Evolutionary conservation across 2,888 invertebrate species (phyloP).

Genomic region (Acrocyrtus sp.): DNA sequence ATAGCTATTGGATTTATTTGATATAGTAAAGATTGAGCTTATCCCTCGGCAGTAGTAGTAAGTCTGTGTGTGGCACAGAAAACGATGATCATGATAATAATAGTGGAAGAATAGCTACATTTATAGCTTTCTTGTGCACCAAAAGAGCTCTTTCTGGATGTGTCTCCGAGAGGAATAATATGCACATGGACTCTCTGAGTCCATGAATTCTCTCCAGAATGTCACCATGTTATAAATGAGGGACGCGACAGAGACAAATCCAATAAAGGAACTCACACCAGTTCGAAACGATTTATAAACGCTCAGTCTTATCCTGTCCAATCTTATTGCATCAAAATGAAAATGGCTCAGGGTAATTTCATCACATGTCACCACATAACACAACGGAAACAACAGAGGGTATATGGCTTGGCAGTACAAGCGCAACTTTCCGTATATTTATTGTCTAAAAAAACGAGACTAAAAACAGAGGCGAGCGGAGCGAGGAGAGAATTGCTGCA

Average conservation of each 20-base stretch:
- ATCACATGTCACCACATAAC: slow-evolving; percentile 43
- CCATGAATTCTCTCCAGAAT: slow-evolving; percentile 47
- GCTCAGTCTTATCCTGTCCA: slow-evolving; percentile 54
- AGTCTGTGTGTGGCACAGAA: slow-evolving; percentile 3
- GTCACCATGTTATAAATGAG: slow-evolving; percentile 52
- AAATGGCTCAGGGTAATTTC: slow-evolving; percentile 54
- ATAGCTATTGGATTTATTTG: no score
- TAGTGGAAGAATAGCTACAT: no score
- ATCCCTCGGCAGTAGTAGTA: no score
- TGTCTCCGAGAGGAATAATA: slow-evolving; percentile 3
- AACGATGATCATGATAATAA: slow-evolving; percentile 8
- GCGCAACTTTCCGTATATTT: no score
- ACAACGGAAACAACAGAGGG: no score
- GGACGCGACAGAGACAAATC: slow-evolving; percentile 53
- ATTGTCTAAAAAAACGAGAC: no score
- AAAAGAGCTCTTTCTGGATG: slow-evolving; percentile 14
- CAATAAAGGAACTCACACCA: slow-evolving; percentile 54
- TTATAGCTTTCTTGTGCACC: no score
- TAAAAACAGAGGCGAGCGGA: no score
- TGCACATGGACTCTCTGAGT: slow-evolving; percentile 1
- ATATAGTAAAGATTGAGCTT: no score
- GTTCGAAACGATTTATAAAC: slow-evolving; percentile 54
- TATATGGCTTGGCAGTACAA: no score
- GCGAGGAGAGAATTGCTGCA: no score
- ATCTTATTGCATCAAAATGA: slow-evolving; percentile 55